These are phyloP conservation scores for Danionella cerebrum DNA, from an alignment of 2,113 vertebrate species.

Conservation along the genomic window DNA sequence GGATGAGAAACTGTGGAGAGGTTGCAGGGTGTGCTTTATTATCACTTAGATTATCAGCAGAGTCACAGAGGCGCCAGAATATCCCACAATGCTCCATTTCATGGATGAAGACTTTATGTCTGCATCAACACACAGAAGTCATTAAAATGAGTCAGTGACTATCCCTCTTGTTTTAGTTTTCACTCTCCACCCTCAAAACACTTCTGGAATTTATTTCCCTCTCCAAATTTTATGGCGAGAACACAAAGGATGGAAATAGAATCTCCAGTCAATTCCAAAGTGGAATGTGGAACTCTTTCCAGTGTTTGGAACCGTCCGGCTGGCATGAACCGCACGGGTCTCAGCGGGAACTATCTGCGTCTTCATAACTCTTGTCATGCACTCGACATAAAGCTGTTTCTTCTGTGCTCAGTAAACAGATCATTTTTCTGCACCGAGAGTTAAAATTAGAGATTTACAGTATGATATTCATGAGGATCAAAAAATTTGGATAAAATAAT, in stretches of 20 bases:
- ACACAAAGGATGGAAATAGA: conserved; percentile 20
- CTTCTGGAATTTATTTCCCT: conserved; percentile 21
- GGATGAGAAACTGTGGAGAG: not conserved
- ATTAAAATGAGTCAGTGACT: conserved; percentile 16
- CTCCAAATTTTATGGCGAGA: conserved; percentile 24
- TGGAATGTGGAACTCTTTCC: conserved; percentile 21
- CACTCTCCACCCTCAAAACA: conserved; percentile 18
- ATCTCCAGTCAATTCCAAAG: conserved; percentile 20
- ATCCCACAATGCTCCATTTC: not conserved
- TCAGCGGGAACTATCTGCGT: not conserved
- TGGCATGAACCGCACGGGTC: not conserved
- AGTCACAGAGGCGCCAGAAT: not conserved
- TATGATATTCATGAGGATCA: not conserved
- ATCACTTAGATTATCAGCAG: not conserved
- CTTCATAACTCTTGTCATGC: not conserved
- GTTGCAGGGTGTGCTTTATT: not conserved
- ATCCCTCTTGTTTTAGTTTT: conserved; percentile 16
- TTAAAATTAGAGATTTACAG: not conserved
- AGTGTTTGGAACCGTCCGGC: not conserved
- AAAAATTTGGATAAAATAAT: no score
- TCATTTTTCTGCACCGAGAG: not conserved
- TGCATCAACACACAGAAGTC: conserved; percentile 12
- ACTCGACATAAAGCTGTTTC: not conserved
- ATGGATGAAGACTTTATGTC: conserved; percentile 15
- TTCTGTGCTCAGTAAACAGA: conserved; percentile 4